phyloP scores from a whole-genome alignment of 2,113 vertebrate species.

The Muntiacus muntjak region DNA sequence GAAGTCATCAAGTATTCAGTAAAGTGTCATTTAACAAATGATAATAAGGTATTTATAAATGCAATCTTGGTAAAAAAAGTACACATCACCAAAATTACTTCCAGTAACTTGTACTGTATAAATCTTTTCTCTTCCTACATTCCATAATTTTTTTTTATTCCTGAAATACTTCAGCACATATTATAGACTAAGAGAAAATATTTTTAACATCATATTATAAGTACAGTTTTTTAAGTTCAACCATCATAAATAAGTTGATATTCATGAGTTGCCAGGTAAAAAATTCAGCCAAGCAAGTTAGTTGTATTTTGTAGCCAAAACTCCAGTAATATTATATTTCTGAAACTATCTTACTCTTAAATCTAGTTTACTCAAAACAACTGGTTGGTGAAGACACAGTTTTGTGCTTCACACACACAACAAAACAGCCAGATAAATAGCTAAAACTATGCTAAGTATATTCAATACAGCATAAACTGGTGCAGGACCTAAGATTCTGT shows the following conservation, averaged over 20 bases:
- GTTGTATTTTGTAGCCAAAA: constrained; percentile 7
- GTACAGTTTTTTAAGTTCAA: neutral
- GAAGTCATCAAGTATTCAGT: constrained; percentile 74
- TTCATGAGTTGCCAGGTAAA: neutral
- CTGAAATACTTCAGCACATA: neutral
- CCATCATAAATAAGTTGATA: neutral
- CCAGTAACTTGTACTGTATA: constrained; percentile 13
- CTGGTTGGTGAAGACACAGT: neutral
- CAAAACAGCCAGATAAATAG: neutral
- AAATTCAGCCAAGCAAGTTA: neutral
- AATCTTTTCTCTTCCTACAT: neutral
- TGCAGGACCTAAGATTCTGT: neutral
- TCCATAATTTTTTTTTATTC: neutral
- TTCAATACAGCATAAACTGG: neutral
- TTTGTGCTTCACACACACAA: neutral
- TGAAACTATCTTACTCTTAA: constrained; percentile 4
- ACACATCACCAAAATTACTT: constrained; percentile 72
- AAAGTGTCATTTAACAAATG: constrained; percentile 76
- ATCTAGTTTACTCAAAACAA: neutral
- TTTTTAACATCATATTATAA: neutral
- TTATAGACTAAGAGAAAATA: neutral
- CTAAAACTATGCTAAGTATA: neutral
- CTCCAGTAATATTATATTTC: neutral
- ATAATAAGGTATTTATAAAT: constrained; percentile 79
- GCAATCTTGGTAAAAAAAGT: constrained; percentile 69